A percentile compares a stretch with the other conserved stretches of the same genome.
Evolutionary conservation across 2,888 invertebrate genomes (phyloP).

Genomic region (Scaptomyza tumidula): DNA sequence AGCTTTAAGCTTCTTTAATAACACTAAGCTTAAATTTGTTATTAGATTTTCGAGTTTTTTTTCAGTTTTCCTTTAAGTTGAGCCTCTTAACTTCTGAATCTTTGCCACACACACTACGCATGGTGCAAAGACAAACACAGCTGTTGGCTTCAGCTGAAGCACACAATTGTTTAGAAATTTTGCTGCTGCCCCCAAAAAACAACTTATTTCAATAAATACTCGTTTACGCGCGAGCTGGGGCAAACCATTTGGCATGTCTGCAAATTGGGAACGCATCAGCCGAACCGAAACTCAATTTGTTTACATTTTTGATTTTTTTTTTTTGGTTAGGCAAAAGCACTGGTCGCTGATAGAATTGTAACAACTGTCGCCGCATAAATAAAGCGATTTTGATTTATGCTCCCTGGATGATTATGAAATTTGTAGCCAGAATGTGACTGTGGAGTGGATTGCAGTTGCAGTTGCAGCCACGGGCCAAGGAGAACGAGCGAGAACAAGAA

Average conservation of each 20-base stretch:
- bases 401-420: constrained; percentile 67
- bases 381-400: constrained; percentile 79
- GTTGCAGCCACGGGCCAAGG: constrained; percentile 30
- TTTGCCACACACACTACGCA: constrained; percentile 27
- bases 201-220: constrained; percentile 63
- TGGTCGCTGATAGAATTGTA: constrained; percentile 77
- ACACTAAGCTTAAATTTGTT: constrained; percentile 12
- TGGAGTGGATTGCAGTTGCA: constrained; percentile 5
- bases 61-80: constrained; percentile 2
- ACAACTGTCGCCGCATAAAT: constrained; percentile 79
- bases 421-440: constrained; percentile 43
- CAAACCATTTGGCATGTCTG: constrained; percentile 61
- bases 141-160: constrained; percentile 46
- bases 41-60: constrained; percentile 33
- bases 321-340: constrained; percentile 39
- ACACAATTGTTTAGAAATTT: constrained; percentile 64
- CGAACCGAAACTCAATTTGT: constrained; percentile 61
- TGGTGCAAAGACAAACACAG: constrained; percentile 60
- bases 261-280: constrained; percentile 67
- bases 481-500: constrained; percentile 18
- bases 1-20: constrained; percentile 1
- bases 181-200: constrained; percentile 45
- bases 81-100: constrained; percentile 11
- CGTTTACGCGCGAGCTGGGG: constrained; percentile 40
- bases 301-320: constrained; percentile 43